Evolutionary conservation across 2,113 vertebrate species (phyloP).

Genomic region (Zapus hudsonius): DNA sequence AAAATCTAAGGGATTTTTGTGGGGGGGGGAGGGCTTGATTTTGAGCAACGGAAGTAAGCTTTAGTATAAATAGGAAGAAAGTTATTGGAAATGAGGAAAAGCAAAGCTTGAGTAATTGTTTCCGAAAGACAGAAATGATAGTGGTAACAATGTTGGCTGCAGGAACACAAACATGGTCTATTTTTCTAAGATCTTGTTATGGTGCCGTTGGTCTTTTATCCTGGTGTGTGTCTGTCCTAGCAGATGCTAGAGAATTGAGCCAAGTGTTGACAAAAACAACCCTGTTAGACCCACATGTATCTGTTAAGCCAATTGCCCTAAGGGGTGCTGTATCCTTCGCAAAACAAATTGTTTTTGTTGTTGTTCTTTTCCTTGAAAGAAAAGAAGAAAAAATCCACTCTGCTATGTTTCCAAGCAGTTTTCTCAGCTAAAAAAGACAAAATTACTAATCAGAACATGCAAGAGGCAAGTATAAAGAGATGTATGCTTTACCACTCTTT

Average conservation of each 20-base stretch:
- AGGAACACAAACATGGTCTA: fast-evolving
- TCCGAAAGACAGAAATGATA: not conserved
- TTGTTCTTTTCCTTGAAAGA: not conserved
- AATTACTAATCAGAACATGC: not conserved
- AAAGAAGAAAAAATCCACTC: not conserved
- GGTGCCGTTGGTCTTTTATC: not conserved
- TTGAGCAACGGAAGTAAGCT: not conserved
- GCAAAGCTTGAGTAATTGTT: not conserved
- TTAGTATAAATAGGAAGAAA: not conserved
- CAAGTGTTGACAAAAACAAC: no score
- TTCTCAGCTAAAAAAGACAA: not conserved
- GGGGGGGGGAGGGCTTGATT: not conserved
- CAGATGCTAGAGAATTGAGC: not conserved
- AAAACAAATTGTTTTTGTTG: not conserved
- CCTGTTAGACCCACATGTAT: not conserved
- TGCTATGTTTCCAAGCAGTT: not conserved
- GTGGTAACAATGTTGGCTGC: fast-evolving
- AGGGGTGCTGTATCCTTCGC: not conserved
- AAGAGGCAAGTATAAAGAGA: not conserved
- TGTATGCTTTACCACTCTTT: not conserved
- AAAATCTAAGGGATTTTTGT: not conserved
- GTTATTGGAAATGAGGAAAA: not conserved
- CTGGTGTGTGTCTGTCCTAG: not conserved
- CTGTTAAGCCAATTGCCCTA: not conserved
- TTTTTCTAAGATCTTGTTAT: fast-evolving